Conservation (phyloP, 1,140 invertebrate genomes). For the Dermatophagoides farinae region DNA sequence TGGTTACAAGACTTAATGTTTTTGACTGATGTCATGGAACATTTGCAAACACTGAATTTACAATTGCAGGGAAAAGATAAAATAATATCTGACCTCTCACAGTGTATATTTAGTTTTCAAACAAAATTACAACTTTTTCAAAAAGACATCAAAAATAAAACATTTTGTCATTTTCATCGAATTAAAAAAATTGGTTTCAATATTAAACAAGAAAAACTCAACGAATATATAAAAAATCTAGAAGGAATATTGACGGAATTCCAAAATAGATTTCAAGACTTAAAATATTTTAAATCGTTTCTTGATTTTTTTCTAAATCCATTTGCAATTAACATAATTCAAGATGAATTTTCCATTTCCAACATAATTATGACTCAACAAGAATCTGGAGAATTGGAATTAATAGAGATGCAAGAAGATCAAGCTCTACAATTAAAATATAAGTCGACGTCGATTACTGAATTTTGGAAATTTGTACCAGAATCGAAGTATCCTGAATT, state of each 20-base stretch:
- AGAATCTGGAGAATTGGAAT: neutral
- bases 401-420: neutral
- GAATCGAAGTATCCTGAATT: too few species aligned
- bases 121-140: neutral
- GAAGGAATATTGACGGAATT: neutral
- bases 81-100: neutral
- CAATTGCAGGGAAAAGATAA: neutral
- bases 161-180: neutral
- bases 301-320: neutral
- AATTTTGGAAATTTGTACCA: neutral
- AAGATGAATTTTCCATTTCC: neutral
- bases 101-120: neutral
- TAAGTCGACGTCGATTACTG: neutral
- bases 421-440: neutral
- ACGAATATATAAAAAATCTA: neutral
- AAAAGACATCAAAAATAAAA: neutral
- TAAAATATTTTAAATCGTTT: neutral
- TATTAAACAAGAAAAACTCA: neutral
- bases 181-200: neutral
- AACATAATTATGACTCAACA: neutral
- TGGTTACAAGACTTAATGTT: neutral
- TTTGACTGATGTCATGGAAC: neutral
- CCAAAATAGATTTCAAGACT: neutral
- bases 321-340: neutral
- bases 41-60: neutral